A percentile compares a stretch with the other conserved stretches of the same genome.
Evolutionary conservation across 2,113 vertebrate genomes (phyloP).

Genomic region (Sorex araneus): DNA sequence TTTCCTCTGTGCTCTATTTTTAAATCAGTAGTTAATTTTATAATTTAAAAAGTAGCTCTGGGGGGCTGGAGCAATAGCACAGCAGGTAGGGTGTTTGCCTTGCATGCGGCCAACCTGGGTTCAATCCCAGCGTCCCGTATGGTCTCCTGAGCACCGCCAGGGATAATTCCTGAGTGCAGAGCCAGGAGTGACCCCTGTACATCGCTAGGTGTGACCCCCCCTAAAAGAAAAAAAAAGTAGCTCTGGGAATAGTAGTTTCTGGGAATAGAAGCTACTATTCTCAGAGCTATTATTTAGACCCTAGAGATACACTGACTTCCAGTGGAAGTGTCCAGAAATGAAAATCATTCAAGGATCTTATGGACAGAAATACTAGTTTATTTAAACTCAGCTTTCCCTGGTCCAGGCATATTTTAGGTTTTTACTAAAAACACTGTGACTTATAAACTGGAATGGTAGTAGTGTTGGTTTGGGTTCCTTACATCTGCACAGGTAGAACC

Average conservation of each 20-base stretch:
- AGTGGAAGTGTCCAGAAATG: background rate
- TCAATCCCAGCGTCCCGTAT: no score
- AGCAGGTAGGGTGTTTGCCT: no score
- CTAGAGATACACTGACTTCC: conserved; percentile 21
- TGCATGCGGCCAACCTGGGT: no score
- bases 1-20: conserved; percentile 46
- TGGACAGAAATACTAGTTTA: background rate
- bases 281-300: background rate
- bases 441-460: background rate
- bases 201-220: no score
- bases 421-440: background rate
- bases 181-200: no score
- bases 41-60: conserved; percentile 23
- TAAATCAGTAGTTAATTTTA: conserved; percentile 7
- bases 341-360: conserved; percentile 2
- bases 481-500: conserved; percentile 43
- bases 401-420: background rate
- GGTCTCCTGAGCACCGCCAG: no score
- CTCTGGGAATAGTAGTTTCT: background rate
- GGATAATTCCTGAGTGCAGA: no score
- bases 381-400: background rate
- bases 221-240: no score
- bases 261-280: no score
- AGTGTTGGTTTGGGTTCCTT: conserved; percentile 18
- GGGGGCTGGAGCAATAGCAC: no score